phyloP scores from a whole-genome alignment of 1,140 invertebrate genomes.

The Rhyacophila brunnea region DNA sequence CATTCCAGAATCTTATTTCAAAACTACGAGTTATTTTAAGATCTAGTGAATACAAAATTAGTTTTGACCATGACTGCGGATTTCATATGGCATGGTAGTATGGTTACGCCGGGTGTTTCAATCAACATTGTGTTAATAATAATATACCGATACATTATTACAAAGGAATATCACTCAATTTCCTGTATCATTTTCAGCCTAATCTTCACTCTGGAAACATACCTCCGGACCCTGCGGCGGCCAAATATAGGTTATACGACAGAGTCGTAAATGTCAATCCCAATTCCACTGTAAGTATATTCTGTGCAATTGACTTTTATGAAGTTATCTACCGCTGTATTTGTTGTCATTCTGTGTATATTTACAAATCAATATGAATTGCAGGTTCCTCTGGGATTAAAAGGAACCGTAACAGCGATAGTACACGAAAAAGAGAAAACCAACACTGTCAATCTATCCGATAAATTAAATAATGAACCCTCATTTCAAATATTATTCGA shows the following conservation, averaged over 20 bases:
- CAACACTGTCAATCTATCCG: conserved; percentile 45
- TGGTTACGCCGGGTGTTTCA: too few relatives aligned
- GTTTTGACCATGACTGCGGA: too few relatives aligned
- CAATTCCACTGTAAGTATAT: conserved; percentile 59
- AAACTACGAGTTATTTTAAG: too few relatives aligned
- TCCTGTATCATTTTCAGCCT: conserved; percentile 38
- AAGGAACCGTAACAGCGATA: conserved; percentile 79
- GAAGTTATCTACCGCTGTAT: conserved; percentile 1
- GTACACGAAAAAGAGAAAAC: conserved; percentile 50
- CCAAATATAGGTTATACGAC: conserved; percentile 76
- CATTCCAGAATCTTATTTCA: too few relatives aligned
- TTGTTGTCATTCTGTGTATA: too few relatives aligned
- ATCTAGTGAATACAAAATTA: too few relatives aligned
- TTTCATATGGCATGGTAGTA: too few relatives aligned
- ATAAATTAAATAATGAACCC: conserved; percentile 49
- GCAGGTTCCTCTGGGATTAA: conserved; percentile 71
- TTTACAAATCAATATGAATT: background rate
- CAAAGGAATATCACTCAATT: background rate
- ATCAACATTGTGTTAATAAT: too few relatives aligned
- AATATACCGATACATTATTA: background rate
- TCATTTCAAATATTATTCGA: conserved; percentile 79
- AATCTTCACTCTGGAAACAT: conserved; percentile 39
- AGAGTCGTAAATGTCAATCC: conserved; percentile 76
- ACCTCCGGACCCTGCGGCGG: conserved; percentile 29
- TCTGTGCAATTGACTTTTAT: background rate